A percentile compares a stretch with the other conserved stretches of the same genome.
These are phyloP conservation scores for Ctena decussata DNA, from an alignment of 2,888 invertebrate genomes.

Conservation along the genomic window DNA sequence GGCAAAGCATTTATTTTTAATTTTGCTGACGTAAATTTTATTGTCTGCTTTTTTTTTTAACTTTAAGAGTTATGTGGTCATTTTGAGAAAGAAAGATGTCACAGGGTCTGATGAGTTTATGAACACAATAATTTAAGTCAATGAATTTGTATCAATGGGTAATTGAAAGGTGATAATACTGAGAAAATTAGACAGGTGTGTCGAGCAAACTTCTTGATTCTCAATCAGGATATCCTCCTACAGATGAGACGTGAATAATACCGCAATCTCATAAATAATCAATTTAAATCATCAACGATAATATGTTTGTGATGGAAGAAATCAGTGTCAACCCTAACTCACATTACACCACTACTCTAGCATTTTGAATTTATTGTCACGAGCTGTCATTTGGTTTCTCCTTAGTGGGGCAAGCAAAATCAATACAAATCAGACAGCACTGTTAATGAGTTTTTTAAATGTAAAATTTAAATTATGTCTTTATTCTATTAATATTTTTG, in stretches of 20 bases:
- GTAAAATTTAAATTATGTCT: no score
- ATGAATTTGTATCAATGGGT: background rate
- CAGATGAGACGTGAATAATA: background rate
- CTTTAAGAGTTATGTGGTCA: no score
- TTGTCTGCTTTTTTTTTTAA: no score
- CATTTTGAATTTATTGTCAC: no score
- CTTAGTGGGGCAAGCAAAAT: no score
- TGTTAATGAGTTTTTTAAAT: no score
- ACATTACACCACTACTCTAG: background rate
- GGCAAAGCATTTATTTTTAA: no score
- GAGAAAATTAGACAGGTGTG: conserved; percentile 2
- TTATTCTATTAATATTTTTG: no score
- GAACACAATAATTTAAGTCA: background rate
- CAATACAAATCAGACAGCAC: no score
- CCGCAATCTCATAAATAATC: background rate
- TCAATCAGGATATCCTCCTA: background rate
- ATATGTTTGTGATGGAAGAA: background rate
- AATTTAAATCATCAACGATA: background rate
- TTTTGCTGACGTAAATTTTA: no score
- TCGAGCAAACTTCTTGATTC: background rate
- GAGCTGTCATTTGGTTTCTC: no score
- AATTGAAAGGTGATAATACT: conserved; percentile 7
- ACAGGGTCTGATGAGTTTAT: background rate
- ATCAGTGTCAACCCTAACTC: background rate
- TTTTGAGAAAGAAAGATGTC: background rate